phyloP scores from a whole-genome alignment of 2,113 vertebrate genomes.

The Helogale parvula region DNA sequence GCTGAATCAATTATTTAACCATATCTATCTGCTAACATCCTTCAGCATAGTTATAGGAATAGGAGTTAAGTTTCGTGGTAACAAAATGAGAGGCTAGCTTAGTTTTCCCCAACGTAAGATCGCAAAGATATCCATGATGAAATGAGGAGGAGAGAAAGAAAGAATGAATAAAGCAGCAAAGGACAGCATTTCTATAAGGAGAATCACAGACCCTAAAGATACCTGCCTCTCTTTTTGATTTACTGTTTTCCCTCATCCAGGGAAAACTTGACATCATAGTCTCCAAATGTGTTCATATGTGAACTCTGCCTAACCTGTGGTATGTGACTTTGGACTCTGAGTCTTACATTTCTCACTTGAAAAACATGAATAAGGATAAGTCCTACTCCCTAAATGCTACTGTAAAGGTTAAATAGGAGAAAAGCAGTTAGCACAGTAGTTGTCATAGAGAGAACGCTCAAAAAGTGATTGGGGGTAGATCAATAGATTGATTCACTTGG shows the following conservation, averaged over 20 bases:
- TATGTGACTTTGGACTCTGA: background rate
- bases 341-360: background rate
- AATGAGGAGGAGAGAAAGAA: background rate
- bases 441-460: background rate
- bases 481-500: background rate
- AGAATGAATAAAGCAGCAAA: background rate
- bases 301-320: background rate
- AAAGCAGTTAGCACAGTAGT: background rate
- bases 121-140: background rate
- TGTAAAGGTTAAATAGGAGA: background rate
- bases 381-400: background rate
- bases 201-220: background rate
- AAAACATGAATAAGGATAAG: background rate
- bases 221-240: background rate
- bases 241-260: background rate
- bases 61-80: background rate
- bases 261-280: background rate
- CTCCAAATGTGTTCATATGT: background rate
- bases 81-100: background rate
- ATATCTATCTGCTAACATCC: background rate
- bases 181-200: background rate
- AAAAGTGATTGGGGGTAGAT: background rate
- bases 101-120: background rate
- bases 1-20: background rate
- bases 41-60: background rate